Evolutionary conservation across 1,140 invertebrate species (phyloP), one percentile per base, ranked within the genome.

Genomic region (Nomia melanderi): DNA sequence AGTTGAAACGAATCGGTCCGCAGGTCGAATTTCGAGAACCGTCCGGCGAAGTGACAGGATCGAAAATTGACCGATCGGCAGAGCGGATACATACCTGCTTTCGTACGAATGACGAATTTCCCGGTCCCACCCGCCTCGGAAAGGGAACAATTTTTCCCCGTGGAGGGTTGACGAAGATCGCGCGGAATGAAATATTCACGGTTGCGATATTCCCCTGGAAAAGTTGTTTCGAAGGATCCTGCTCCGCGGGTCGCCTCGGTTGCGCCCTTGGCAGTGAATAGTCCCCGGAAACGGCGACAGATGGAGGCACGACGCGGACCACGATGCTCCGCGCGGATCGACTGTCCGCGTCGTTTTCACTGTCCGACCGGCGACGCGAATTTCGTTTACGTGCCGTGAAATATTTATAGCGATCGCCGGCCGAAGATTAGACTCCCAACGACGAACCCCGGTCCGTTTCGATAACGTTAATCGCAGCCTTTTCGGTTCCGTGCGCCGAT

Each of bases 291-390:
- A 20, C 31, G 17, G n/a, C 69, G 50, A 9, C 60, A 78, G 76
- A 78, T 72, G 76, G 76, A 64, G 31, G 50, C 69, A 78, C 69
- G 29, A 1, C 0, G 17, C 33, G 39, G 66, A 0, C 29, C 20
- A 8, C 14, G 14, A 1, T 1, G 11, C n/a, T 9, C 12, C 14
- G 8, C 33, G 11, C 25, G 67, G 27, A 54, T 65, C 66, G 41
- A 41, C 66, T 44, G 33, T 29, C 2, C n/a, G 4, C 14, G 2
- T 36, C 4, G 0, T 3, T 2, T n/a, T n/a, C n/a, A n/a, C n/a
- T n/a, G n/a, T n/a, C n/a, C n/a, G n/a, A n/a, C n/a, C n/a, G n/a
- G n/a, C n/a, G n/a, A n/a, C n/a, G n/a, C n/a, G n/a, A n/a, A 50
- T 31, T 33, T n/a, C 44, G 23, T 20, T 33, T 56, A 39, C 11